Evolutionary conservation across 2,797 vertebrate species (phyloP).

Genomic region (Yasuhikotakia modesta): DNA sequence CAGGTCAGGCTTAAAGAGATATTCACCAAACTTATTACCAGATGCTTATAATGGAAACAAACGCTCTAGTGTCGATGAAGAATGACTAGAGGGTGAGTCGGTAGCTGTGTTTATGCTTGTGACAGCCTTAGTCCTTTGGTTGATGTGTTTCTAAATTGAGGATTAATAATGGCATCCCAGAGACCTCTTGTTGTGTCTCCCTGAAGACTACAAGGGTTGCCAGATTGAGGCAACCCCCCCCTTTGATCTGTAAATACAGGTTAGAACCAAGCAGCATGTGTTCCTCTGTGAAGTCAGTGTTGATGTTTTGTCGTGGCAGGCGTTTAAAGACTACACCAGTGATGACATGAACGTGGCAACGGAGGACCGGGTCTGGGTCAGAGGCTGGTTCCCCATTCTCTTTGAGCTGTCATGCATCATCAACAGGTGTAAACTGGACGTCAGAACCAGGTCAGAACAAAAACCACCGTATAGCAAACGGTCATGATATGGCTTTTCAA

Average conservation of each 20-base stretch:
- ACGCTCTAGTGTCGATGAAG: constrained; percentile 5
- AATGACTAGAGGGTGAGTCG: background rate
- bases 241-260: constrained; percentile 20
- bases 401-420: constrained; percentile 99
- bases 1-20: constrained; percentile 14
- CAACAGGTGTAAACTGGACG: constrained; percentile 99
- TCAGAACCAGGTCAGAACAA: constrained; percentile 91
- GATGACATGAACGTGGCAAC: constrained; percentile 98
- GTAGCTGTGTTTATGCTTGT: constrained; percentile 7
- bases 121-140: constrained; percentile 12
- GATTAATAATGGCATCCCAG: constrained; percentile 33
- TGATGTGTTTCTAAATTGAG: constrained; percentile 12
- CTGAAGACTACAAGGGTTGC: background rate
- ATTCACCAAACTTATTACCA: constrained; percentile 20
- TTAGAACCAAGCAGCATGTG: constrained; percentile 13
- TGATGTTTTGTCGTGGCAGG: constrained; percentile 73
- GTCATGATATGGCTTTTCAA: too few species aligned
- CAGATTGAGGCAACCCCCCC: constrained; percentile 23
- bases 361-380: constrained; percentile 97
- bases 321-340: constrained; percentile 98
- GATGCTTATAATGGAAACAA: constrained; percentile 12
- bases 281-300: background rate
- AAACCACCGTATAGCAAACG: too few species aligned
- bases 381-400: constrained; percentile 98
- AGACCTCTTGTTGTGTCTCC: background rate